These are phyloP conservation scores for Phymorhynchus buccinoides DNA, from an alignment of 1,140 invertebrate species.

Conservation along the genomic window DNA sequence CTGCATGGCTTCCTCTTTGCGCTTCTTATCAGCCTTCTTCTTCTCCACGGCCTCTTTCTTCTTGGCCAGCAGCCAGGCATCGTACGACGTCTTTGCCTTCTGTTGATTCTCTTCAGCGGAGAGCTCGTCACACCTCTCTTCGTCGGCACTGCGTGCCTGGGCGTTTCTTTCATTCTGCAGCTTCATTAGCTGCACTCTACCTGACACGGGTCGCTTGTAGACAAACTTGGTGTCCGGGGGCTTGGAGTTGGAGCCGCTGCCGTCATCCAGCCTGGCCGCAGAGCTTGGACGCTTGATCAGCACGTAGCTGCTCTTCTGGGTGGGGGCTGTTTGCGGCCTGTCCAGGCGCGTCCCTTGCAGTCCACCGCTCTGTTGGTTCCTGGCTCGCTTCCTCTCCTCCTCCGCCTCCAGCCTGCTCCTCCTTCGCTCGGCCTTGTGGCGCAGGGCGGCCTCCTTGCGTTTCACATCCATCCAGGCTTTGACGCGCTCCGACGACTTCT, in stretches of 20 bases:
- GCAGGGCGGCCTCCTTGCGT: slow-evolving; percentile 35
- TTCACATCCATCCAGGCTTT: slow-evolving; percentile 47
- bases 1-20: slow-evolving; percentile 59
- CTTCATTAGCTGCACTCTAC: slow-evolving; percentile 60
- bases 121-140: slow-evolving; percentile 31
- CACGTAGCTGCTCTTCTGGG: neutral
- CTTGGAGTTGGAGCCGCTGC: slow-evolving; percentile 26
- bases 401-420: slow-evolving; percentile 26
- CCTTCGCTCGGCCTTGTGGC: slow-evolving; percentile 33
- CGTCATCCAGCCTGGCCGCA: slow-evolving; percentile 26
- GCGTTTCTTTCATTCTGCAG: slow-evolving; percentile 42
- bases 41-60: slow-evolving; percentile 53
- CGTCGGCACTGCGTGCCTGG: slow-evolving; percentile 29
- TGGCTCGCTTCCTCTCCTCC: slow-evolving; percentile 3
- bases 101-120: slow-evolving; percentile 44
- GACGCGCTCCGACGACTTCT: slow-evolving; percentile 37
- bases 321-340: neutral
- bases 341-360: neutral
- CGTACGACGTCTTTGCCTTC: slow-evolving; percentile 61
- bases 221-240: slow-evolving; percentile 62
- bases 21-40: slow-evolving; percentile 50
- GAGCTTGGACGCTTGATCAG: slow-evolving; percentile 33
- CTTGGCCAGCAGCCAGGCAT: slow-evolving; percentile 63
- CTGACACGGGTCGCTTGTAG: slow-evolving; percentile 63
- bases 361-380: neutral